phyloP scores from a whole-genome alignment of 2,888 invertebrate species.

The Drosophila paramelanica region DNA sequence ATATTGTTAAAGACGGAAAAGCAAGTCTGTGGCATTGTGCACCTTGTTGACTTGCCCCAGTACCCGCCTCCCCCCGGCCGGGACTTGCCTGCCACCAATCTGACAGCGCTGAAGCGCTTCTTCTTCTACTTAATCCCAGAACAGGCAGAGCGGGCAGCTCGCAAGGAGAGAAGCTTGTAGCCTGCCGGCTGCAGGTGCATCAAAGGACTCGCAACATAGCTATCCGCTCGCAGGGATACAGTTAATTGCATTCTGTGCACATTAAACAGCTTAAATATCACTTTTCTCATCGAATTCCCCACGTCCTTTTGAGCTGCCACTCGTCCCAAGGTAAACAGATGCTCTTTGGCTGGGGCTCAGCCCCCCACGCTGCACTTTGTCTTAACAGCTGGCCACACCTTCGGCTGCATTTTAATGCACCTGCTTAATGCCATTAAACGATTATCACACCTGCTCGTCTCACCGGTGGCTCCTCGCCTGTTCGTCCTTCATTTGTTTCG shows the following conservation, averaged over 20 bases:
- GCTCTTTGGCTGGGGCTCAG: conserved; percentile 3
- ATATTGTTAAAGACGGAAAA: conserved; percentile 21
- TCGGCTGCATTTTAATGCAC: conserved; percentile 62
- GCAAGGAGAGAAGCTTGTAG: background rate
- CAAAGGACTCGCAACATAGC: background rate
- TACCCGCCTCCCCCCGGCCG: background rate
- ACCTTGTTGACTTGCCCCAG: conserved; percentile 4
- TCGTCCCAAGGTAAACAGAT: conserved; percentile 28
- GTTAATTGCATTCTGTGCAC: conserved; percentile 64
- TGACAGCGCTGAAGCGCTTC: conserved; percentile 4
- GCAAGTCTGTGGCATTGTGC: conserved; percentile 37
- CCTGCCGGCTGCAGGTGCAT: conserved; percentile 5
- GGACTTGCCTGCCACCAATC: conserved; percentile 4
- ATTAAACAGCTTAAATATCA: conserved; percentile 68
- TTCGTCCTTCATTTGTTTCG: conserved; percentile 61
- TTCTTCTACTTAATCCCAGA: conserved; percentile 15
- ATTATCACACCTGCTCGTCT: conserved; percentile 72
- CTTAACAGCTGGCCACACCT: conserved; percentile 45
- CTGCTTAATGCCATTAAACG: conserved; percentile 73
- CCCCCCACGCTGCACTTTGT: conserved; percentile 1
- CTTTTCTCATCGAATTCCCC: conserved; percentile 36
- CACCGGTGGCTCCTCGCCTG: conserved; percentile 12
- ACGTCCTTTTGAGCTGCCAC: conserved; percentile 18
- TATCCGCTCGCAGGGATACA: conserved; percentile 7
- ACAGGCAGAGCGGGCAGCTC: background rate